Evolutionary conservation across 2,888 invertebrate genomes (phyloP).

Genomic region (Atethmia centrago): DNA sequence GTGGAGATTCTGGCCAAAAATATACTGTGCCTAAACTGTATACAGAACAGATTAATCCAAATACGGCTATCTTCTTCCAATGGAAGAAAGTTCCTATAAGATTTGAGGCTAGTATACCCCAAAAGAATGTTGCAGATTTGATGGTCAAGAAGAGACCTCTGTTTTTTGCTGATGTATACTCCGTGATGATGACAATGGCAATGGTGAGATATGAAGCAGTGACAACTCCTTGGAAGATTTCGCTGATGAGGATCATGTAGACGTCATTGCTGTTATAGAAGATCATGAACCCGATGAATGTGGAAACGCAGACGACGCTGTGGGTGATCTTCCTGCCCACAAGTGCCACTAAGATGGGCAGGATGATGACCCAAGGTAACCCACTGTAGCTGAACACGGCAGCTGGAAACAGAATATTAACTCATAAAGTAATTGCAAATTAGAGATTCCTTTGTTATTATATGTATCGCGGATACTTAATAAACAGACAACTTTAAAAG

Average conservation of each 20-base stretch:
- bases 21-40: constrained; percentile 55
- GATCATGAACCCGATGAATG: constrained; percentile 48
- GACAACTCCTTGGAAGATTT: constrained; percentile 58
- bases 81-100: constrained; percentile 69
- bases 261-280: constrained; percentile 58
- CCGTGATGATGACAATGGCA: constrained; percentile 30
- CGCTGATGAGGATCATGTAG: constrained; percentile 62
- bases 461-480: neutral
- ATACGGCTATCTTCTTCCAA: constrained; percentile 67
- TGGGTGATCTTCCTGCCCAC: constrained; percentile 55
- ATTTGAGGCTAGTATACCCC: constrained; percentile 63
- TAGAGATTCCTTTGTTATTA: neutral
- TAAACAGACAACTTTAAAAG: neutral
- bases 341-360: constrained; percentile 29
- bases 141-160: constrained; percentile 66
- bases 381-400: constrained; percentile 48
- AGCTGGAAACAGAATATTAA: constrained; percentile 51
- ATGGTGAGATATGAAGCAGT: constrained; percentile 51
- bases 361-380: constrained; percentile 52
- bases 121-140: constrained; percentile 61
- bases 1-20: constrained; percentile 72
- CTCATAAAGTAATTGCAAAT: neutral
- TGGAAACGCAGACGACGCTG: constrained; percentile 25
- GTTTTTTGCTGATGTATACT: constrained; percentile 47
- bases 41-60: constrained; percentile 55